Evolutionary conservation across 1,140 invertebrate species (phyloP).

Genomic region (Ceratoteleas bidentatus): DNA sequence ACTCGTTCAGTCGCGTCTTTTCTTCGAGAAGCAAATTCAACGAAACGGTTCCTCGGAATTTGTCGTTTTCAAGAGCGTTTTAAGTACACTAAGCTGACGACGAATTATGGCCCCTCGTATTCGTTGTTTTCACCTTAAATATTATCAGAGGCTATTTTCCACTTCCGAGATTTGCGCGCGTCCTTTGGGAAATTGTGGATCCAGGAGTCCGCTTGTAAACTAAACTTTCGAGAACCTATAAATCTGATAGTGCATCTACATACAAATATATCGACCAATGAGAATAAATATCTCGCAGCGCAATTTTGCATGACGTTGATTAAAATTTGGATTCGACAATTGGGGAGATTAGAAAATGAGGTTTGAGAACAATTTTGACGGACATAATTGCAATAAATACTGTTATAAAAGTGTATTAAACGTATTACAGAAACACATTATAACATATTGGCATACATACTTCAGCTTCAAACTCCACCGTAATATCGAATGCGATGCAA

Average conservation of each 20-base stretch:
- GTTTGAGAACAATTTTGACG: too few relatives aligned
- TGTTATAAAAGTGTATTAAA: too few relatives aligned
- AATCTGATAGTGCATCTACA: conserved; percentile 30
- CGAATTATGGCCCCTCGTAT: conserved; percentile 29
- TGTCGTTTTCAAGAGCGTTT: conserved; percentile 3
- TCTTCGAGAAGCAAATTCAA: background rate
- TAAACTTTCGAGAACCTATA: conserved; percentile 45
- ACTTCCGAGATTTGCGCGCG: conserved; percentile 34
- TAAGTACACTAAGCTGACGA: conserved; percentile 9
- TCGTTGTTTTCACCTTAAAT: conserved; percentile 37
- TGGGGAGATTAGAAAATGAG: too few relatives aligned
- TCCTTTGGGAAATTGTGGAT: conserved; percentile 52
- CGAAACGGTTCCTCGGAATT: conserved; percentile 6
- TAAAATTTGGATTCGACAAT: background rate
- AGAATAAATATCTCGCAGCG: background rate
- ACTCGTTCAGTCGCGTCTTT: background rate
- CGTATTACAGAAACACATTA: too few relatives aligned
- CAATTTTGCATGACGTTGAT: conserved; percentile 4
- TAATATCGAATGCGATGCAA: too few relatives aligned
- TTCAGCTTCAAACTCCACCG: too few relatives aligned
- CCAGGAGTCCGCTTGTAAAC: conserved; percentile 37
- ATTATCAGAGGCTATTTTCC: conserved; percentile 33
- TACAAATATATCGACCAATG: conserved; percentile 24
- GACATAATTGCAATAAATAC: too few relatives aligned
- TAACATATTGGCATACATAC: too few relatives aligned